Percentiles rank a stretch among this genome's conserved stretches.
phyloP scores from a whole-genome alignment of 2,797 vertebrate genomes.

The Alca torda region DNA sequence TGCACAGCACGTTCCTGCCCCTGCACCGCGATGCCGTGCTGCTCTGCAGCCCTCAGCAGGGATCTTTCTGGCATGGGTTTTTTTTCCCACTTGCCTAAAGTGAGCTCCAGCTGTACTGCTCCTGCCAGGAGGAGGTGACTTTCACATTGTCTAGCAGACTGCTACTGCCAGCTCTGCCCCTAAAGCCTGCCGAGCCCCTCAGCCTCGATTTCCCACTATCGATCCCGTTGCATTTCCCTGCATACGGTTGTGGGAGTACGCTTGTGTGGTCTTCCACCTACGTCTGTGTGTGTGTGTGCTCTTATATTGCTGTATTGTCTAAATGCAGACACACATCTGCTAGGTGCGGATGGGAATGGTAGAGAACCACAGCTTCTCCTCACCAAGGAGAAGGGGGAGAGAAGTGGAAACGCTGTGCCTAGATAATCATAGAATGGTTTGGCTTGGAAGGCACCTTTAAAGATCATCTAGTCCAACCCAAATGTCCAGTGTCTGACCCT shows the following conservation, averaged over 20 bases:
- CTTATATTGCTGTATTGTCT: not conserved
- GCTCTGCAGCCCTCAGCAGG: not conserved
- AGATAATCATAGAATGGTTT: not conserved
- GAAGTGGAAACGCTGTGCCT: not conserved
- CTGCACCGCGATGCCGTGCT: fast-evolving
- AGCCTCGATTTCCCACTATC: not conserved
- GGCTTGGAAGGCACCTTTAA: not conserved
- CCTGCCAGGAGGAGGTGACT: not conserved
- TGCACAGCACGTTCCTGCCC: not conserved
- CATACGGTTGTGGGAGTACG: not conserved
- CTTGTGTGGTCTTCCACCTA: not conserved
- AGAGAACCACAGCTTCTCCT: not conserved
- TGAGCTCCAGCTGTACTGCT: not conserved
- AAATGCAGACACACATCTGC: not conserved
- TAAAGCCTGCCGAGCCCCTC: not conserved
- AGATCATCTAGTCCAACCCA: not conserved
- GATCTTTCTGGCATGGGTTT: fast-evolving
- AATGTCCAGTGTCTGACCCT: not conserved
- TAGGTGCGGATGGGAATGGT: not conserved
- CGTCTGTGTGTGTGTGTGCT: fast-evolving
- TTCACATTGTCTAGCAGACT: fast-evolving
- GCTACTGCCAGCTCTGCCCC: not conserved
- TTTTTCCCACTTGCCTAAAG: not conserved
- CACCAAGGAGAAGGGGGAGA: not conserved
- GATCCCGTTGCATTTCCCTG: not conserved